Conservation (phyloP, 1,140 invertebrate genomes). For the Hydropsyche tenuis region DNA sequence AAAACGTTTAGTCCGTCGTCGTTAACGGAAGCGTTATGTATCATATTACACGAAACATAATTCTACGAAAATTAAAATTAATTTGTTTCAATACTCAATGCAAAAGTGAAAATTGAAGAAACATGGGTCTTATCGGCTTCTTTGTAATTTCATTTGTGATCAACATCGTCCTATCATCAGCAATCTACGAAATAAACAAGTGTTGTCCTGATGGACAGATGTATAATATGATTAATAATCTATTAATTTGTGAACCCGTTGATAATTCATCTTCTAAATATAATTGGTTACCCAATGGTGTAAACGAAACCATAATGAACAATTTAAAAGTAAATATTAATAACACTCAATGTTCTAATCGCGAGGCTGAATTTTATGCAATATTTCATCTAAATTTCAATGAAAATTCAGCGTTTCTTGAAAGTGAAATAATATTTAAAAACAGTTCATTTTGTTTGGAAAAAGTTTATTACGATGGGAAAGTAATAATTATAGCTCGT, state of each 20-base stretch:
- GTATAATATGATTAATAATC: not conserved
- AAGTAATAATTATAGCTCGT: not conserved
- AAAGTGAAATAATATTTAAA: not conserved
- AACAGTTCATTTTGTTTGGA: constrained; percentile 8
- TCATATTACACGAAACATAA: too few relatives aligned
- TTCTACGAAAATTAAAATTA: too few relatives aligned
- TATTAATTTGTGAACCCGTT: not conserved
- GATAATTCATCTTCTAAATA: not conserved
- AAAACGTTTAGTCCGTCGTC: too few relatives aligned
- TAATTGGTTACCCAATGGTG: not conserved
- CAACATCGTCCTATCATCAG: not conserved
- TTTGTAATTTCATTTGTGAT: too few relatives aligned
- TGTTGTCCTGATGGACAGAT: constrained; percentile 6
- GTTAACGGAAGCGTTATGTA: too few relatives aligned
- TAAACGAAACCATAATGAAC: not conserved
- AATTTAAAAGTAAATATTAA: not conserved
- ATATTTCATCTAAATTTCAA: too few relatives aligned
- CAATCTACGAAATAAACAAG: not conserved
- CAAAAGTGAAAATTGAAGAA: too few relatives aligned
- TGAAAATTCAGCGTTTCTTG: too few relatives aligned
- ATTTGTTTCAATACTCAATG: too few relatives aligned
- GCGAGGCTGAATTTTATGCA: too few relatives aligned
- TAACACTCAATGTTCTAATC: not conserved
- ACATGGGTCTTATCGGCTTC: too few relatives aligned
- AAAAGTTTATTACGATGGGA: not conserved